Conservation (phyloP, 2,797 vertebrate species). For the Psittacula echo region DNA sequence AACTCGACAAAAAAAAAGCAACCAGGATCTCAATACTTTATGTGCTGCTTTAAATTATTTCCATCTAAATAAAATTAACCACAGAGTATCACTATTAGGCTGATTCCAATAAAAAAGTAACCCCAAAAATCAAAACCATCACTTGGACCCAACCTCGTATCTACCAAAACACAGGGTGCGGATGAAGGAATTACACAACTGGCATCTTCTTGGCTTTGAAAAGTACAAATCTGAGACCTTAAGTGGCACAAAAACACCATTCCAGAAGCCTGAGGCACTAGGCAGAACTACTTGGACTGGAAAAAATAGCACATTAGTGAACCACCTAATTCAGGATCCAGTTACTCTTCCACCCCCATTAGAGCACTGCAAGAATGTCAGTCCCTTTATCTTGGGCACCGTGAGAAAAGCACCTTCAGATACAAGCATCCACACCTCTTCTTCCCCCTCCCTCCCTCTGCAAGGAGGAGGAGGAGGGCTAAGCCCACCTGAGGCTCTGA, state of each 20-base stretch:
- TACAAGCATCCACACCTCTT: background rate
- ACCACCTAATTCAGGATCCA: constrained; percentile 18
- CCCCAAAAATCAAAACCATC: background rate
- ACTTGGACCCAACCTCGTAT: background rate
- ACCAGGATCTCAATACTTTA: background rate
- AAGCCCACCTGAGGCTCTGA: background rate
- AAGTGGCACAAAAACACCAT: constrained; percentile 8
- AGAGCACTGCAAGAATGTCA: background rate
- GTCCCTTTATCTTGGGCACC: constrained; percentile 1
- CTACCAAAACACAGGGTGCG: background rate
- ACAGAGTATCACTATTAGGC: background rate
- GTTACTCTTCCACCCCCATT: background rate
- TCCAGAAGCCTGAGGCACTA: background rate
- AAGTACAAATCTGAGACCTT: constrained; percentile 32
- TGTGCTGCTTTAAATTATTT: constrained; percentile 4
- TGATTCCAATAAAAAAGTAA: background rate
- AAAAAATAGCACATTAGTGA: constrained; percentile 36
- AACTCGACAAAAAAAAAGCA: constrained; percentile 32
- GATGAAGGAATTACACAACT: background rate
- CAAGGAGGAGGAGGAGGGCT: background rate
- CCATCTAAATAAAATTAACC: constrained; percentile 12
- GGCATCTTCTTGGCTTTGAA: background rate
- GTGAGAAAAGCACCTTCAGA: constrained; percentile 36
- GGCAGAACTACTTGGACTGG: constrained; percentile 25
- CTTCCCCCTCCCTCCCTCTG: background rate